Base-by-base conservation (phyloP, 2,113 vertebrate species). In the Aepyceros melampus region DNA sequence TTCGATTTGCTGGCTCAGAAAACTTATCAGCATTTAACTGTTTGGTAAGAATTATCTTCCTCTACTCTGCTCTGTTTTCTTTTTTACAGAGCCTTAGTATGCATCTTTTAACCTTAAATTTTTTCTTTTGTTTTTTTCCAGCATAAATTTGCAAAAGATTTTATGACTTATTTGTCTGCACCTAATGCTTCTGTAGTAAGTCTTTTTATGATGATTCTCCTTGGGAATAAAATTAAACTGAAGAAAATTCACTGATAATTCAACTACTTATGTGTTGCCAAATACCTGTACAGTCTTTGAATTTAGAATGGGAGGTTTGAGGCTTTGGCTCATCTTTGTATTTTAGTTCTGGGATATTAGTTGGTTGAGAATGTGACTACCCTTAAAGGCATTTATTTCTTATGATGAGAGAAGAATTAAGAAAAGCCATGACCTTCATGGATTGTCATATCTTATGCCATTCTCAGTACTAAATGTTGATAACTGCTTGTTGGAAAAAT, bases 21-120 rank as follows among this genome's bases (percentile, higher is more conserved):
- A 99, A 99, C 96, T 99, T 99, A 36, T 99, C 99, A 87, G 99
- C 99, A 3, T 99, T 99, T 94, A 99, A 99, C 92, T 99, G 99
- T 98, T 99, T 99, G 99, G 99, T 99, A 98, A 98, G 99, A 89
- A 82, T 2, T 19, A 40, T 31, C 36, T 51, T 19, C 67, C 19
- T 96, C 87, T 90, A 27, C 40, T 95, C 8, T 78, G 0, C 84
- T 97, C 17, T 91, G 0, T 79, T 97, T 93, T 85, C 13, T 88
- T 81, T 93, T 95, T 82, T 67, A 74, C 40, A 91, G 53, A 91
- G 51, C 15, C 23, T 96, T 95, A 79, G 51, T 83, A 36, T 87
- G 25, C 40, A 49, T 94, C 0, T 95, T 88, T 92, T 96, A 97
- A 98, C 36, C 86, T 51, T 36, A 11, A 56, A 55, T 91, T 93